A percentile compares a stretch with the other conserved stretches of the same genome.
Evolutionary conservation across 2,888 invertebrate genomes (phyloP).

Genomic region (Odontocolon sp.): DNA sequence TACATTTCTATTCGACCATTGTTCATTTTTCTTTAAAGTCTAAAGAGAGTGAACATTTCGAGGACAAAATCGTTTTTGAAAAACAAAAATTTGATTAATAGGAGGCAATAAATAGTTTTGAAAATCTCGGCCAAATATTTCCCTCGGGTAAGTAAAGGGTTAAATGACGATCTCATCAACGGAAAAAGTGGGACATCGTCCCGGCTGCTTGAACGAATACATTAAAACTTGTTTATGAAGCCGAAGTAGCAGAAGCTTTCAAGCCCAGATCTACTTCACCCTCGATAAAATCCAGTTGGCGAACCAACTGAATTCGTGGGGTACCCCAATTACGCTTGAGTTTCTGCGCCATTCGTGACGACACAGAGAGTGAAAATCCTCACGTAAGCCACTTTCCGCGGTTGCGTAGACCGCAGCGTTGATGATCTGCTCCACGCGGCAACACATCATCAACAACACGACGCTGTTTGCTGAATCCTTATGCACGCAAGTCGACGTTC

Average conservation of each 20-base stretch:
- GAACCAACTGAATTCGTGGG: constrained; percentile 26
- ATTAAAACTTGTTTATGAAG: constrained; percentile 14
- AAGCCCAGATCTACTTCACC: constrained; percentile 44
- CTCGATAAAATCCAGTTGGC: constrained; percentile 61
- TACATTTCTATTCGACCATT: too few species aligned
- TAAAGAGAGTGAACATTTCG: too few species aligned
- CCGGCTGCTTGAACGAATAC: not conserved
- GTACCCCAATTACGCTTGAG: constrained; percentile 56
- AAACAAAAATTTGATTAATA: too few species aligned
- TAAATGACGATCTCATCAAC: too few species aligned
- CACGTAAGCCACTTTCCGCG: constrained; percentile 22
- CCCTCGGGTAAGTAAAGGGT: too few species aligned
- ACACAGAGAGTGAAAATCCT: constrained; percentile 22
- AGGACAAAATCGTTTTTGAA: too few species aligned
- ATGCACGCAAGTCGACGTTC: constrained; percentile 2
- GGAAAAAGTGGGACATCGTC: too few species aligned
- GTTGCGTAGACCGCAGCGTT: not conserved
- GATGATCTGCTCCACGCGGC: not conserved
- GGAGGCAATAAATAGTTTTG: too few species aligned
- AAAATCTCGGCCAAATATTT: too few species aligned
- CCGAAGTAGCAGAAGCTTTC: constrained; percentile 4
- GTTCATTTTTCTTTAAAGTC: too few species aligned
- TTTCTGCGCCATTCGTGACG: constrained; percentile 24
- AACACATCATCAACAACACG: constrained; percentile 3
- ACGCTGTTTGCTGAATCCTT: constrained; percentile 9